Base-by-base conservation (phyloP, 2,113 vertebrate genomes). In the Daubentonia madagascariensis region DNA sequence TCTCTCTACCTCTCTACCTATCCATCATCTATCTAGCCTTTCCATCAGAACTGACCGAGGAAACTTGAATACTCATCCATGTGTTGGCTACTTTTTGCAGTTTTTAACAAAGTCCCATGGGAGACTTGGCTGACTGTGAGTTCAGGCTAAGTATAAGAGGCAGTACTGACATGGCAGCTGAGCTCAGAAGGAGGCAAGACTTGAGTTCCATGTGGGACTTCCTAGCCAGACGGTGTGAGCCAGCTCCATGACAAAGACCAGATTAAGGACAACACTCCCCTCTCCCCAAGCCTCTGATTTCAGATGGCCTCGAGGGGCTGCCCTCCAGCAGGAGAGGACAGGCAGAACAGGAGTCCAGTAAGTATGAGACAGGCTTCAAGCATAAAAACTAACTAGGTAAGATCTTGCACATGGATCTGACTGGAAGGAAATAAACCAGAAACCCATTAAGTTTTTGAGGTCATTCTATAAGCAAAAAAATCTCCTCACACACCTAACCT, bases 1-100 rank as follows among this genome's bases (percentile, higher is more conserved):
- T n/a, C 23, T 30, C 10, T 32, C 23, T 14, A 1, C 1, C 12
- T 14, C 8, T 11, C 40, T 59, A 22, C 10, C 16, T 17, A 3
- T 10, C 65, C 28, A 18, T 25, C 37, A 23, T 6, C 28, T 8
- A 17, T 25, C 86, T 2, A 20, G 12, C 68, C 61, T 37, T 92
- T 28, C 32, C 30, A 4, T 23, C 40, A 63, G 16, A 68, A 67
- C 25, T 43, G 35, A 59, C 57, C 18, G 57, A 59, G 32, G n/a
- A 57, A 61, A 20, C 28, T 30, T 12, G 10, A 30, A 52, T 12
- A 35, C 16, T 35, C 37, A 65, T 30, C 45, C 57, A 59, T 4
- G 25, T 70, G 35, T 11, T 52, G 45, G 35, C 35, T 52, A 16
- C 59, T 23, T 65, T 67, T 9, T 25, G 32, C 59, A 67, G 61